phyloP scores from a whole-genome alignment of 1,140 invertebrate genomes.

The Lutraria rhynchaena region DNA sequence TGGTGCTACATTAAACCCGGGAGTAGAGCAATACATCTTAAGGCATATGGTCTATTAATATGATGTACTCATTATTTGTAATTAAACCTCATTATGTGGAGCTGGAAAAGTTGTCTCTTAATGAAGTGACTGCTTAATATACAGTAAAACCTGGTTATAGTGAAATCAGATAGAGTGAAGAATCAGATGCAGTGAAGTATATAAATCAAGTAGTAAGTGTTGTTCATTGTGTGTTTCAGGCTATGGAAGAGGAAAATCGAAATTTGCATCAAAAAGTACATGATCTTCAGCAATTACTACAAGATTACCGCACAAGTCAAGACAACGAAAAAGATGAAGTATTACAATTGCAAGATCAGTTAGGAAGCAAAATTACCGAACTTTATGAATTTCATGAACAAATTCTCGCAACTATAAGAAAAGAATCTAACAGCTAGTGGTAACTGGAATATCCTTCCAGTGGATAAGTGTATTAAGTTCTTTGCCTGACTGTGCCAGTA shows the following conservation, averaged over 20 bases:
- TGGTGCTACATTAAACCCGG: too few relatives aligned
- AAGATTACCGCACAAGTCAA: conserved; percentile 90
- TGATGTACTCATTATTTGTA: too few relatives aligned
- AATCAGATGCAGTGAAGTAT: too few relatives aligned
- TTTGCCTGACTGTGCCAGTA: too few relatives aligned
- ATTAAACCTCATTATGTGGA: too few relatives aligned
- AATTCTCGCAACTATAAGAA: conserved; percentile 72
- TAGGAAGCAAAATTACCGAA: conserved; percentile 93
- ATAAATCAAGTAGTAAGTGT: neutral
- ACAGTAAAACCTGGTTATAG: too few relatives aligned
- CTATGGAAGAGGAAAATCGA: conserved; percentile 88
- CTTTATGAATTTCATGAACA: conserved; percentile 83
- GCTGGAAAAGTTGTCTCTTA: too few relatives aligned
- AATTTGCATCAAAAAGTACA: conserved; percentile 88
- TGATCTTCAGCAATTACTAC: conserved; percentile 91
- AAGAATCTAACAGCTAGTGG: conserved; percentile 74
- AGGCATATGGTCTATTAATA: too few relatives aligned
- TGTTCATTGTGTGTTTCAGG: conserved; percentile 81
- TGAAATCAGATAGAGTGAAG: too few relatives aligned
- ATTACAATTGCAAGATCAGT: conserved; percentile 91
- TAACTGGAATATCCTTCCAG: neutral
- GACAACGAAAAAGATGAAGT: conserved; percentile 93
- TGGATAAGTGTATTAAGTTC: too few relatives aligned
- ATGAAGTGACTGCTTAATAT: too few relatives aligned
- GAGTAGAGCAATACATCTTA: too few relatives aligned